These are phyloP conservation scores for Gracilinanus agilis DNA, from an alignment of 2,113 vertebrate species.

Conservation along the genomic window DNA sequence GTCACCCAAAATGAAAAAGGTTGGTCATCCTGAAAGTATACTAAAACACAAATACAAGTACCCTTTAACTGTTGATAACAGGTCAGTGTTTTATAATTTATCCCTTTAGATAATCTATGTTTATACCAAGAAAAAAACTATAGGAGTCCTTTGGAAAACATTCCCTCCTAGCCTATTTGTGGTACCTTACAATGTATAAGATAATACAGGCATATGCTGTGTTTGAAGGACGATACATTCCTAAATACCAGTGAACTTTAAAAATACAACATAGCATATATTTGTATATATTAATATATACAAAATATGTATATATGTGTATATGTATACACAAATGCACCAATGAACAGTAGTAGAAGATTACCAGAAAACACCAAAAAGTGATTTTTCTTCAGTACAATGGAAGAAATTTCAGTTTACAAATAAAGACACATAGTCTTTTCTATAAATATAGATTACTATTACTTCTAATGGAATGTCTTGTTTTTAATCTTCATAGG, in stretches of 20 bases:
- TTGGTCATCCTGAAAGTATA: conserved; percentile 74
- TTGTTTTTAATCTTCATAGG: conserved; percentile 78
- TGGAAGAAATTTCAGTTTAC: not conserved
- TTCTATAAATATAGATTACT: not conserved
- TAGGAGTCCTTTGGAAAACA: no score
- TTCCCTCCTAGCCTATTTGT: not conserved
- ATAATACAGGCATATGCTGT: not conserved
- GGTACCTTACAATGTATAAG: not conserved
- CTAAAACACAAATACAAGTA: not conserved
- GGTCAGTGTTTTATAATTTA: conserved; percentile 25
- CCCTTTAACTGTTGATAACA: conserved; percentile 40
- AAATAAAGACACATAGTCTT: conserved; percentile 37
- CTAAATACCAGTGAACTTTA: not conserved
- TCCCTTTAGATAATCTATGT: conserved; percentile 45
- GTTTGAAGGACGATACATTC: not conserved
- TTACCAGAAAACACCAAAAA: conserved; percentile 51
- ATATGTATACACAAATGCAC: not conserved
- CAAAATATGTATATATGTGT: not conserved
- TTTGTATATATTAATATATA: not conserved
- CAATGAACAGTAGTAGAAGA: conserved; percentile 37
- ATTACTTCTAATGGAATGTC: conserved; percentile 24
- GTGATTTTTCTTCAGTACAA: conserved; percentile 30
- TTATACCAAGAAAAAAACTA: not conserved
- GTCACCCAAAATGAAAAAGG: conserved; percentile 87
- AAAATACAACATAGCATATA: conserved; percentile 24